Evolutionary conservation across 2,113 vertebrate genomes (phyloP).

Genomic region (Macrotus californicus): DNA sequence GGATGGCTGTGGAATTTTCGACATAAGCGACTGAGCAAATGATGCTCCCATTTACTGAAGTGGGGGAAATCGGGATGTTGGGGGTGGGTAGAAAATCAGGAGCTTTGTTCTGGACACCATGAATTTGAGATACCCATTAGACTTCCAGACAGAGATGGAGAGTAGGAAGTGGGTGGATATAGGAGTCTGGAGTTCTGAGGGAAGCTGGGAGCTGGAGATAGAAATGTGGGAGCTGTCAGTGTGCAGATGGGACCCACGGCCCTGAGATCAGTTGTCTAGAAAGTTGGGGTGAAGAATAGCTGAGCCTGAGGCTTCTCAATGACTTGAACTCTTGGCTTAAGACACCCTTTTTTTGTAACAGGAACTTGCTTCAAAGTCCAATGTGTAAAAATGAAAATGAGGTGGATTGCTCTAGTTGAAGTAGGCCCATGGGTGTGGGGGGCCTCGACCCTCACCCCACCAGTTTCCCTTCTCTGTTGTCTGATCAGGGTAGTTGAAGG

Average conservation of each 20-base stretch:
- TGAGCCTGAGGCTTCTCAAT: neutral
- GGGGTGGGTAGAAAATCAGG: neutral
- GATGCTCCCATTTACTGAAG: neutral
- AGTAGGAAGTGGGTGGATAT: no score
- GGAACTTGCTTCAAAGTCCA: neutral
- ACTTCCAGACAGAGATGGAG: neutral
- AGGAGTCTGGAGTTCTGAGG: no score
- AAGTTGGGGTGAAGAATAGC: neutral
- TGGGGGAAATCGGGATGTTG: neutral
- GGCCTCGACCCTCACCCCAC: neutral
- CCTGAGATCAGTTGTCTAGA: neutral
- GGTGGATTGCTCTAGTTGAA: no score
- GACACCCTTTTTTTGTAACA: neutral
- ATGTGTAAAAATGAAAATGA: neutral
- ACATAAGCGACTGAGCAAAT: neutral
- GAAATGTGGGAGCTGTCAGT: rapidly evolving
- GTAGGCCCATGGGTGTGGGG: neutral
- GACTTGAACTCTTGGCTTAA: neutral
- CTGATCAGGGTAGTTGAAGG: neutral
- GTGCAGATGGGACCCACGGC: neutral
- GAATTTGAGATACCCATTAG: neutral
- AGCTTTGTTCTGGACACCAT: neutral
- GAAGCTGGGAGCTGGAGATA: neutral
- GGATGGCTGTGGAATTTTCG: neutral
- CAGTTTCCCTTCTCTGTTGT: neutral